Conservation (phyloP, 2,113 vertebrate species). For the Anoura caudifer region DNA sequence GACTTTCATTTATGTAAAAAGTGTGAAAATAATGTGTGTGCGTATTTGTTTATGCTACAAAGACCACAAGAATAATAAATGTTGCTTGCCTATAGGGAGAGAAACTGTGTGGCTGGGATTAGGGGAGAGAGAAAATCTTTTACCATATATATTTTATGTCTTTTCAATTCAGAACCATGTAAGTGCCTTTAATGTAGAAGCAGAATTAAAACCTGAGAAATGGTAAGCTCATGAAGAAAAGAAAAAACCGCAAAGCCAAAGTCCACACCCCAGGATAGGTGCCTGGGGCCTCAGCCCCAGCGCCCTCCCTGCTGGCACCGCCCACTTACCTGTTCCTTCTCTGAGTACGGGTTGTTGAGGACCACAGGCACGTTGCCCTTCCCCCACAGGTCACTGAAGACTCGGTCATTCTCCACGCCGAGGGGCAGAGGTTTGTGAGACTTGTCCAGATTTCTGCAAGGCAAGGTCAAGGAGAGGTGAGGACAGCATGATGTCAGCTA, state of each 20-base stretch:
- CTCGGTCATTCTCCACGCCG: slow-evolving; percentile 82
- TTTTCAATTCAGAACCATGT: neutral
- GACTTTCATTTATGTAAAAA: neutral
- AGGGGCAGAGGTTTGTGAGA: slow-evolving; percentile 80
- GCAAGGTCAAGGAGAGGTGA: neutral
- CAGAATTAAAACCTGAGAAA: neutral
- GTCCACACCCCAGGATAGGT: fast-evolving
- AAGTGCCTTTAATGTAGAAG: neutral
- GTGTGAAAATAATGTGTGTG: neutral
- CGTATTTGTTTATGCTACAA: neutral
- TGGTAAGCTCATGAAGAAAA: neutral
- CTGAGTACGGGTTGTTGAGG: slow-evolving; percentile 85
- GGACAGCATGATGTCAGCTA: fast-evolving
- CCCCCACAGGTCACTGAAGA: slow-evolving; percentile 82
- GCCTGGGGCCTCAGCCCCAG: neutral
- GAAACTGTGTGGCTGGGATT: neutral
- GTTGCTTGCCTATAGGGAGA: neutral
- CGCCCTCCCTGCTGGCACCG: neutral
- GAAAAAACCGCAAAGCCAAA: neutral
- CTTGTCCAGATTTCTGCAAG: slow-evolving; percentile 86
- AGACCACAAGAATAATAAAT: neutral
- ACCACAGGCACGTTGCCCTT: slow-evolving; percentile 80
- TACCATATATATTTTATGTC: neutral
- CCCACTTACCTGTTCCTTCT: slow-evolving; percentile 87
- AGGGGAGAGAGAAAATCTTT: neutral